Evolutionary conservation across 1,140 invertebrate genomes (phyloP).

Genomic region (Dreissena polymorpha): DNA sequence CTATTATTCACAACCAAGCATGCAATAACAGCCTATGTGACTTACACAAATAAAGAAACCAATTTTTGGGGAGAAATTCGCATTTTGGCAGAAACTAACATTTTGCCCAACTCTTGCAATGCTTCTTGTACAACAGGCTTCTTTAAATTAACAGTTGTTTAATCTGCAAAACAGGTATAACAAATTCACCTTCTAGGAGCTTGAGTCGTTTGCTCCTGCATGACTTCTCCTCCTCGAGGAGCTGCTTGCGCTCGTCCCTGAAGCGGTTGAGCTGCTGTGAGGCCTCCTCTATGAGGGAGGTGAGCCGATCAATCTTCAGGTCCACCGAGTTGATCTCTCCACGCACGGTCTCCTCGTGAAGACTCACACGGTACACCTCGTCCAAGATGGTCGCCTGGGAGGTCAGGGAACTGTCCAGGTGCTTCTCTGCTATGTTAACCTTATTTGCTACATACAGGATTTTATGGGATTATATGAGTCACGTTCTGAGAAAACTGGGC

Average conservation of each 20-base stretch:
- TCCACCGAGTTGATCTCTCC: constrained; percentile 32
- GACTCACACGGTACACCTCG: constrained; percentile 44
- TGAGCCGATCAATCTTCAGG: constrained; percentile 29
- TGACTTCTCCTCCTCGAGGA: constrained; percentile 32
- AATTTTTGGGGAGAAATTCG: too few species aligned
- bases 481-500: too few species aligned
- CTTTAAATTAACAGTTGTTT: too few species aligned
- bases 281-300: constrained; percentile 49
- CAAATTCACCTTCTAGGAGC: constrained; percentile 37
- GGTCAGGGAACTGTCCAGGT: constrained; percentile 26
- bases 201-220: constrained; percentile 39
- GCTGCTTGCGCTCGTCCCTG: constrained; percentile 11
- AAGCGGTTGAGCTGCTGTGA: constrained; percentile 23
- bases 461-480: too few species aligned
- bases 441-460: neutral
- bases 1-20: too few species aligned
- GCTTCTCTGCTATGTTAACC: constrained; percentile 23
- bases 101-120: too few species aligned
- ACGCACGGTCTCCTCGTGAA: constrained; percentile 45
- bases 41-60: too few species aligned
- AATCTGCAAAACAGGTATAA: too few species aligned
- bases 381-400: constrained; percentile 38
- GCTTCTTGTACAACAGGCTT: too few species aligned
- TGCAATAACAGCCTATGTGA: too few species aligned
- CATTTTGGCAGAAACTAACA: too few species aligned